Percentiles rank a stretch among this genome's conserved stretches.
These are phyloP conservation scores for Monomorium pharaonis DNA, from an alignment of 1,140 invertebrate genomes.

Conservation along the genomic window DNA sequence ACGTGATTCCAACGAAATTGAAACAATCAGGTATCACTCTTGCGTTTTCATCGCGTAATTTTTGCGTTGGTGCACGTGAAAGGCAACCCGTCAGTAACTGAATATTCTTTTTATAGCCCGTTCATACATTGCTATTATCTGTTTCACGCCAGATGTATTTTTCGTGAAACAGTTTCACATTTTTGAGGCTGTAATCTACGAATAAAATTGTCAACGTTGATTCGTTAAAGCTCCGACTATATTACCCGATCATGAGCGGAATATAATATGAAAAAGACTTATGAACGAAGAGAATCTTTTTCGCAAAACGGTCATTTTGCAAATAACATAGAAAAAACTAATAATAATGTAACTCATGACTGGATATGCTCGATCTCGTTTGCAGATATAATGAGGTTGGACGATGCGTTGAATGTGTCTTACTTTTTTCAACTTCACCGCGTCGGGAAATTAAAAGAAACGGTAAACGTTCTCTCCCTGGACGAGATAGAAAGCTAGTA, in stretches of 20 bases:
- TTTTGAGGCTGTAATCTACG: conserved; percentile 35
- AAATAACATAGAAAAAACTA: background rate
- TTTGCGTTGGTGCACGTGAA: background rate
- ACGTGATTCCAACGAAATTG: conserved; percentile 2
- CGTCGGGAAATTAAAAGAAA: conserved; percentile 49
- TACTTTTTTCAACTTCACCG: conserved; percentile 5
- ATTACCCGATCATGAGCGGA: background rate
- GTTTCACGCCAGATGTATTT: conserved; percentile 1
- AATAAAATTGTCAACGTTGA: conserved; percentile 38
- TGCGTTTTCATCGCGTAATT: conserved; percentile 6
- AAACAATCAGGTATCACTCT: conserved; percentile 13
- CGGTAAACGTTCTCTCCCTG: conserved; percentile 33
- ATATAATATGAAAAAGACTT: background rate
- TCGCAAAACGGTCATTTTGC: background rate
- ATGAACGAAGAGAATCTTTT: background rate
- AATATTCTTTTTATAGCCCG: conserved; percentile 45
- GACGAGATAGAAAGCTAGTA: conserved; percentile 51
- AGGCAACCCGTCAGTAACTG: conserved; percentile 23
- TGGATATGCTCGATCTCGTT: background rate
- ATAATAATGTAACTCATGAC: background rate
- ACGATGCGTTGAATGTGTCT: background rate
- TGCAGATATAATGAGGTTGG: background rate
- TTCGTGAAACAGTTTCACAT: conserved; percentile 30
- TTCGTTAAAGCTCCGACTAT: conserved; percentile 30
- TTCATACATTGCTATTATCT: conserved; percentile 33